Percentiles rank a stretch among this genome's conserved stretches.
Conservation (phyloP, 2,113 vertebrate genomes). For the Thomomys bottae region DNA sequence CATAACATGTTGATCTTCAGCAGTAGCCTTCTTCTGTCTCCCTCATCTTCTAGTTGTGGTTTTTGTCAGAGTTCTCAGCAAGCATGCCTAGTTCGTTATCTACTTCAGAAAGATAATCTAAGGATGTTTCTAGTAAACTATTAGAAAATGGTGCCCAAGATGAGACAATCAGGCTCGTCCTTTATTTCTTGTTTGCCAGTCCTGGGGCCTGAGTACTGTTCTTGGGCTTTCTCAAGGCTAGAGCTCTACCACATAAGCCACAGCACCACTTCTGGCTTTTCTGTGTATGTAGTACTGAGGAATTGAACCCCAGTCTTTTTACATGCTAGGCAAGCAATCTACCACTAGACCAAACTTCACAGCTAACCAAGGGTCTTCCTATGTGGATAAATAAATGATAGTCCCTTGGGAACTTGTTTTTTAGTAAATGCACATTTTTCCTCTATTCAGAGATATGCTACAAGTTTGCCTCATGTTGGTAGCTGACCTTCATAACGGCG, state of each 20-base stretch:
- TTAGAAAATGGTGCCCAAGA: neutral
- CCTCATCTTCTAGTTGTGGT: neutral
- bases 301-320: too few relatives aligned
- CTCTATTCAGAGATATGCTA: slow-evolving; percentile 5
- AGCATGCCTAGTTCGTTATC: neutral
- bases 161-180: neutral
- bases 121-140: too few relatives aligned
- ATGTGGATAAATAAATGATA: neutral
- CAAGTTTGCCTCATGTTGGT: neutral
- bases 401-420: neutral
- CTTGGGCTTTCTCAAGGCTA: too few relatives aligned
- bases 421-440: neutral
- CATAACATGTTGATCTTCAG: neutral
- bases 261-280: too few relatives aligned
- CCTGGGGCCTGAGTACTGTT: too few relatives aligned
- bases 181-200: too few relatives aligned
- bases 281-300: too few relatives aligned
- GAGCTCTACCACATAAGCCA: too few relatives aligned
- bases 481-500: neutral
- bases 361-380: too few relatives aligned
- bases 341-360: too few relatives aligned
- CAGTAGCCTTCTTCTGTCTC: neutral
- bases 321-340: too few relatives aligned
- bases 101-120: neutral
- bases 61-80: neutral